Conservation (phyloP, 2,113 vertebrate species). For the Anhinga anhinga region DNA sequence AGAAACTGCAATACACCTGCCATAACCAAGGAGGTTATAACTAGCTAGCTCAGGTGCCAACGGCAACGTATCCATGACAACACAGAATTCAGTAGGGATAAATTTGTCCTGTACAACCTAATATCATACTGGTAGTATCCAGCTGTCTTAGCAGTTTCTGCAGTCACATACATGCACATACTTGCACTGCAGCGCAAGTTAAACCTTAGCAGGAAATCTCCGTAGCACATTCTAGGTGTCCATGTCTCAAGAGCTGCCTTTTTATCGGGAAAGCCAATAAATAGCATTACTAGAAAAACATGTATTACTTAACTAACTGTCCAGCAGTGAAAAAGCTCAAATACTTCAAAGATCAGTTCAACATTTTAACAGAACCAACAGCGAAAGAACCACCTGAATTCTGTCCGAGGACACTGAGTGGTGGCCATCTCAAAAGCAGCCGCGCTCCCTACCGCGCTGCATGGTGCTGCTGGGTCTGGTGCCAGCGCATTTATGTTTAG, state of each 20-base stretch:
- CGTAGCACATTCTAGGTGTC: not conserved
- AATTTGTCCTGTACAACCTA: not conserved
- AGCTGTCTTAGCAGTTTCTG: not conserved
- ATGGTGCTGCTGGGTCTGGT: not conserved
- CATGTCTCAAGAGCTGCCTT: not conserved
- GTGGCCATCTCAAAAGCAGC: not conserved
- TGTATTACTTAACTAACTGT: not conserved
- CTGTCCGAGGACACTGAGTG: accelerated
- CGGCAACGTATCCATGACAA: not conserved
- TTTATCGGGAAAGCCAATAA: not conserved
- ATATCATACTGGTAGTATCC: not conserved
- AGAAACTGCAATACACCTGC: not conserved
- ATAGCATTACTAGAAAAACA: not conserved
- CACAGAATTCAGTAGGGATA: not conserved
- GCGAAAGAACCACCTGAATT: not conserved
- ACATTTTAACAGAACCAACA: not conserved
- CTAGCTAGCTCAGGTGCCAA: not conserved
- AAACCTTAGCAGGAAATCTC: not conserved
- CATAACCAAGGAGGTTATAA: not conserved
- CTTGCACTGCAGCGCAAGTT: not conserved
- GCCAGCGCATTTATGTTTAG: not conserved
- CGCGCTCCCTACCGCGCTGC: not conserved
- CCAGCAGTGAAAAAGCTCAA: not conserved
- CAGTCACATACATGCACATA: not conserved
- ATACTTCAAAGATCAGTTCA: not conserved